Conservation (phyloP, 1,140 invertebrate genomes). For the Diabrotica undecimpunctata region DNA sequence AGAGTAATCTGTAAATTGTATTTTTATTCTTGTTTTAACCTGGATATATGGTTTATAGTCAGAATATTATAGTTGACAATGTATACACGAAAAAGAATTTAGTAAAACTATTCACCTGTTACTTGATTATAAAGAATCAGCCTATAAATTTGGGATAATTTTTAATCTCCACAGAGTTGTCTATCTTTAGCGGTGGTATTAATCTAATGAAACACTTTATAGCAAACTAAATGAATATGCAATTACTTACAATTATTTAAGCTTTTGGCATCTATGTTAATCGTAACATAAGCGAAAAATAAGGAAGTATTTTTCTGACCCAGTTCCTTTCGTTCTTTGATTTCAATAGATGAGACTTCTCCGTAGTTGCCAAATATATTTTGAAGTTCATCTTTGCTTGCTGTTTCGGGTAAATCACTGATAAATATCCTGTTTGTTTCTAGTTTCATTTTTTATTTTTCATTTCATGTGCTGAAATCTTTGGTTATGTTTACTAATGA, state of each 20-base stretch:
- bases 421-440: slow-evolving; percentile 38
- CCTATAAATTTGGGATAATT: too few relatives aligned
- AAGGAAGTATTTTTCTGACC: slow-evolving; percentile 28
- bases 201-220: background rate
- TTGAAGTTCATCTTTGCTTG: slow-evolving; percentile 30
- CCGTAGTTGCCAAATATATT: slow-evolving; percentile 37
- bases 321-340: slow-evolving; percentile 39
- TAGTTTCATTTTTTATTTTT: slow-evolving; percentile 11
- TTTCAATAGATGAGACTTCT: slow-evolving; percentile 34
- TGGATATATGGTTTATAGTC: too few relatives aligned
- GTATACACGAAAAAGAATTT: too few relatives aligned
- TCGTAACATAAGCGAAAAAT: slow-evolving; percentile 44
- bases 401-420: slow-evolving; percentile 37
- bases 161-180: too few relatives aligned
- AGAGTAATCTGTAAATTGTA: too few relatives aligned
- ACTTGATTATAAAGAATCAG: too few relatives aligned
- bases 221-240: background rate
- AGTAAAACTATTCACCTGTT: too few relatives aligned
- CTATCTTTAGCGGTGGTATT: too few relatives aligned
- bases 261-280: slow-evolving; percentile 34
- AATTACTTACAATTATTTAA: slow-evolving; percentile 42
- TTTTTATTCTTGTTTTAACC: too few relatives aligned
- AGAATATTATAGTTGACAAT: too few relatives aligned
- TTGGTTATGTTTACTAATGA: background rate
- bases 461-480: background rate